Base-by-base conservation (phyloP, 2,113 vertebrate species). In the Poeciliopsis turrubarensis region DNA sequence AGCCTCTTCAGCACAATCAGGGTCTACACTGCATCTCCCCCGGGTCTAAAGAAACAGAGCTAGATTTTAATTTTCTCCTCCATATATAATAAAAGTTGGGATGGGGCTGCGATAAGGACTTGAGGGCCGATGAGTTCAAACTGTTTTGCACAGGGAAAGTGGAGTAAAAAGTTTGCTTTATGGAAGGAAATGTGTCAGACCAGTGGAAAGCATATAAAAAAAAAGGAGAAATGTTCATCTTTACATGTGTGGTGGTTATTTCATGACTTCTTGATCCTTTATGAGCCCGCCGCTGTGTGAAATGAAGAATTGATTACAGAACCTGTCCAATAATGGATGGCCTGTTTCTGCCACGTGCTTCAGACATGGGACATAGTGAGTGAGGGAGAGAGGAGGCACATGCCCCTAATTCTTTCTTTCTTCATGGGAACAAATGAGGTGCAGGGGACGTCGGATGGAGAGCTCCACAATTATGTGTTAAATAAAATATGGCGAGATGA, bases 401-500 rank as follows among this genome's bases (percentile, higher is more conserved):
- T 57, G 75, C 68, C 70, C 77, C 78, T 88, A 77, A 87, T 78
- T 84, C 61, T 65, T 77, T 70, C 64, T 67, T 73, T 37, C 34
- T 31, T 41, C 83, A 71, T 47, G 78, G 63, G 73, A 79, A 69
- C 75, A 87, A 87, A 88, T 71, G 81, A 90, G 74, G 84, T 81
- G 60, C 60, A 27, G 77, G 83, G 76, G 62, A 51, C 6, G 17
- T 7, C 17, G 37, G 68, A 41, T 76, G 70, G 62, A 64, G 84
- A 74, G 87, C 37, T 26, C 68, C 44, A 25, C 84, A 39, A 89
- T 86, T 88, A 85, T 88, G 83, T 78, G 80, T 85, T 92, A 82
- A 92, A 93, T 93, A 90, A 92, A 93, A 91, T 84, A 93, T 93
- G 82, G 76, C 79, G 75, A 41, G 70, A 78, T 88, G 90, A 89